Evolutionary conservation across 1,140 invertebrate genomes (phyloP), one percentile per base, ranked within the genome.

Genomic region (Brachionus rotundiformis): DNA sequence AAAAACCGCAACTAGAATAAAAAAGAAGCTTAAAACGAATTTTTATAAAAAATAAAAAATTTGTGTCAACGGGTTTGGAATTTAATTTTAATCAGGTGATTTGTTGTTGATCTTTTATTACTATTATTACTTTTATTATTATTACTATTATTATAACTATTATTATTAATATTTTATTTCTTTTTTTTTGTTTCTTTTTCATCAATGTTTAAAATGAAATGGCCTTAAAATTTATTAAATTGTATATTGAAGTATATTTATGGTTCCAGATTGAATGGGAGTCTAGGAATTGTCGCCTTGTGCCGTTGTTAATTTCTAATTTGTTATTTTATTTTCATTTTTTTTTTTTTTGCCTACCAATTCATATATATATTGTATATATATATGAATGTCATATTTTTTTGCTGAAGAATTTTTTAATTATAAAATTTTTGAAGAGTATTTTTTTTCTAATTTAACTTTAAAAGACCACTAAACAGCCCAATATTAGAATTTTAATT

Each of bases 401-500:
- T 49, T 49, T 49, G 47, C 47, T 19, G 47, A 68, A 33, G 63
- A 68, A 68, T 68, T 68, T 63, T 63, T 31, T 63, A n/a, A 63
- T 23, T 63, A 36, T 68, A 31, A 68, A 68, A n/a, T 33, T 36
- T 68, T 68, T 68, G 33, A n/a, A n/a, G n/a, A n/a, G n/a, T 36
- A 16, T 68, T 68, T 49, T 49, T 49, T 49, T 49, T 19, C 8
- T 19, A 49, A 49, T 19, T 49, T 49, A 8, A 49, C 47, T 49
- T 6, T 49, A n/a, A n/a, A n/a, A n/a, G n/a, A n/a, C n/a, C n/a
- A n/a, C n/a, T n/a, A n/a, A n/a, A n/a, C n/a, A n/a, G n/a, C n/a
- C n/a, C n/a, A n/a, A n/a, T n/a, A n/a, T 68, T 31, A 39, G 63
- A 68, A 68, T 68, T 68, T 68, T 68, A 63, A 63, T 63, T 68